Evolutionary conservation across 2,888 invertebrate species (phyloP).

Genomic region (Tachina lurida): DNA sequence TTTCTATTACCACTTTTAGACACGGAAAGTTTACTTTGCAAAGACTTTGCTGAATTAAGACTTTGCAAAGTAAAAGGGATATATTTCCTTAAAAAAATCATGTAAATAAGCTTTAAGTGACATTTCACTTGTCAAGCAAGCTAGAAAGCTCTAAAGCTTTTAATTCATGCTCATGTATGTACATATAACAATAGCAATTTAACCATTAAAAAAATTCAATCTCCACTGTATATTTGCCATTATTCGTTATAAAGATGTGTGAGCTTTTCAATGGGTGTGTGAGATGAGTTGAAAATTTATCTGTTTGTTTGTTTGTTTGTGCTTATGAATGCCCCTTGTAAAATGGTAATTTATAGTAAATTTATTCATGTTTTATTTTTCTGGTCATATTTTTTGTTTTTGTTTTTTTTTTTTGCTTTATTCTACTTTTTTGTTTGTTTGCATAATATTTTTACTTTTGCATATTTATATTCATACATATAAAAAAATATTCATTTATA

Average conservation of each 20-base stretch:
- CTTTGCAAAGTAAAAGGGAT: too few relatives aligned
- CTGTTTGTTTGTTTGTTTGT: conserved; percentile 37
- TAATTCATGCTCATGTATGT: too few relatives aligned
- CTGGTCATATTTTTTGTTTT: conserved; percentile 44
- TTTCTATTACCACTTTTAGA: too few relatives aligned
- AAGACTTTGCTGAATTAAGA: too few relatives aligned
- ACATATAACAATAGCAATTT: too few relatives aligned
- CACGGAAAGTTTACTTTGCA: too few relatives aligned
- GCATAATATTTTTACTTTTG: conserved; percentile 25
- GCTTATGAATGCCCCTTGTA: conserved; percentile 61
- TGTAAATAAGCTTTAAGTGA: too few relatives aligned
- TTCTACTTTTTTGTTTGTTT: conserved; percentile 1
- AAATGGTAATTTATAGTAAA: conserved; percentile 72
- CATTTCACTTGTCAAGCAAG: too few relatives aligned
- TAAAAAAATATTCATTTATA: conserved; percentile 47
- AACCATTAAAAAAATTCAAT: background rate
- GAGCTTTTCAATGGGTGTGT: conserved; percentile 13
- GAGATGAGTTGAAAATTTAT: conserved; percentile 19
- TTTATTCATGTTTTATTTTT: conserved; percentile 70
- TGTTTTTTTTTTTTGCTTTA: conserved; percentile 1
- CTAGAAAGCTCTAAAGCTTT: too few relatives aligned
- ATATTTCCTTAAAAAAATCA: too few relatives aligned
- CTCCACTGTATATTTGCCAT: conserved; percentile 31
- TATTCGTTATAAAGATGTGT: conserved; percentile 28
- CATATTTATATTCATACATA: conserved; percentile 13